Base-by-base conservation (phyloP, 2,797 vertebrate species). In the Mormyrops attenuatus region DNA sequence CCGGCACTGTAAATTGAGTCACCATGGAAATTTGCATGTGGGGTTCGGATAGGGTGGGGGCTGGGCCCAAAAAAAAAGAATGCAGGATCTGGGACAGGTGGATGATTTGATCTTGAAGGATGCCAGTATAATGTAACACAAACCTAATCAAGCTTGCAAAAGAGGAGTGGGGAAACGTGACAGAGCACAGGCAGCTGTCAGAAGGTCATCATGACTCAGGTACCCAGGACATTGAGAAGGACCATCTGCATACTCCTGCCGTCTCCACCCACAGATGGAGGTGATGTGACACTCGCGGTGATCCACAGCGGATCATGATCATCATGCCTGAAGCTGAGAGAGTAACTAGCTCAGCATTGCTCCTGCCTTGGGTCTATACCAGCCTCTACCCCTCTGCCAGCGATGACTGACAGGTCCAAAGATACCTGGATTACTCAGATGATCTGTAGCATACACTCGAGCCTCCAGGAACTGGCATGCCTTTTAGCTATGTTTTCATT, bases 341-440 rank as follows among this genome's bases (percentile, higher is more conserved):
- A 13, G 63, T 13, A 13, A 41, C 69, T 15, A 38, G 2, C 69
- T 34, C 69, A 77, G 69, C 3, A 1, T 5, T 69, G 8, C 69
- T 20, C 69, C 69, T 41, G 30, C 34, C 69, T 6, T 77, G 11
- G 69, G 34, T 38, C 4, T 7, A 5, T 77, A 77, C 15, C 34
- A 41, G 69, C 34, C 66, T 73, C 13, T 38, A 34, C 13, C 34
- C 3, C 66, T 6, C 34, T 20, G 15, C 5, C 7, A 2, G 34
- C 26, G 13, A 82, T 85, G 55, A 66, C 17, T 85, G 80, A 66
- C 80, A 85, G 55, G 13, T 57, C 86, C 92, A 91, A 93, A 93
- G 90, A 93, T 91, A 91, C 92, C 90, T 91, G 94, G 94, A 95
- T 95, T 95, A 94, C 92, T 93, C 87, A 91, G 91, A 94, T 94